A percentile compares a stretch with the other conserved stretches of the same genome.
These are phyloP conservation scores for Urocynchramus pylzowi DNA, from an alignment of 2,113 vertebrate genomes.

Conservation along the genomic window DNA sequence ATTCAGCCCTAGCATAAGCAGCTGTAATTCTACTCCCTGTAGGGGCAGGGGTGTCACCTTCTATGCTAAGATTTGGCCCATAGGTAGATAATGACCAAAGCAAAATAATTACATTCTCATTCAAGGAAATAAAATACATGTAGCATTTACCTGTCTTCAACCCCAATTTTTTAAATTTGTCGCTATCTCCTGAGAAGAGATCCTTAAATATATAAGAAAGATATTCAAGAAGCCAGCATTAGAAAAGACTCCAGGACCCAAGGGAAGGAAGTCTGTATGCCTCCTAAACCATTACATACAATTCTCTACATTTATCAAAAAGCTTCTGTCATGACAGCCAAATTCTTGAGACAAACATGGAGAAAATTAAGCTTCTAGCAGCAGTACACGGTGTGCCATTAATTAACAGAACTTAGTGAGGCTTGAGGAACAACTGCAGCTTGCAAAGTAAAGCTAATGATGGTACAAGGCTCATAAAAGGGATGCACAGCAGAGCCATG, in stretches of 20 bases:
- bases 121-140: not conserved
- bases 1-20: not conserved
- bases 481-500: not conserved
- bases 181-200: not conserved
- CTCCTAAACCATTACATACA: not conserved
- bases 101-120: not conserved
- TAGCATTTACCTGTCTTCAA: not conserved
- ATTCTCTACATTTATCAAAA: constrained; percentile 17
- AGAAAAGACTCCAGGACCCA: not conserved
- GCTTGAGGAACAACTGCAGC: not conserved
- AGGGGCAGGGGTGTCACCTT: not conserved
- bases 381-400: not conserved
- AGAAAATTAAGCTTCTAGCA: not conserved
- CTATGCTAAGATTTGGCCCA: not conserved
- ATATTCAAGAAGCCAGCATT: not conserved
- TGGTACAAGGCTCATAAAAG: not conserved
- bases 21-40: not conserved
- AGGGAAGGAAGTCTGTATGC: not conserved
- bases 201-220: not conserved
- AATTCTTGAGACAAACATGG: not conserved
- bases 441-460: not conserved
- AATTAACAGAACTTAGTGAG: not conserved
- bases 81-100: not conserved
- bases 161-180: not conserved
- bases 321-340: not conserved